Percentiles rank a stretch among this genome's conserved stretches.
phyloP scores from a whole-genome alignment of 2,113 vertebrate genomes.

The Eurypyga helias region DNA sequence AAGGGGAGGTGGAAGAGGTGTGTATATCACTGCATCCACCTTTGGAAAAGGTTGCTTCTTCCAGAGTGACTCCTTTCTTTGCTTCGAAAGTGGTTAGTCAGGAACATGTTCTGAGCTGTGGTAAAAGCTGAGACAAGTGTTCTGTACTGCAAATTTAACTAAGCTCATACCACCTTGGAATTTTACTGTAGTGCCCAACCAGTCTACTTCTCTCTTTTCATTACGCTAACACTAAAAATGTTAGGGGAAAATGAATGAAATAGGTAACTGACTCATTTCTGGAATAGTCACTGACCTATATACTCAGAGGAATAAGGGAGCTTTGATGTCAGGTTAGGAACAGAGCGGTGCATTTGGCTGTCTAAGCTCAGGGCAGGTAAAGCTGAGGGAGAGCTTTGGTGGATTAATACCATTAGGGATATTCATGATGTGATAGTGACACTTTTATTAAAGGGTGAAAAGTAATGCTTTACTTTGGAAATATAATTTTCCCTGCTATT shows the following conservation, averaged over 20 bases:
- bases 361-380: neutral
- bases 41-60: neutral
- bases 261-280: neutral
- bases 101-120: neutral
- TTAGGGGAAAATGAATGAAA: neutral
- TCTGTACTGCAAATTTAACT: neutral
- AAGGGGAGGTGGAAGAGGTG: neutral
- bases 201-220: neutral
- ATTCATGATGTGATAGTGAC: neutral
- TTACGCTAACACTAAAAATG: neutral
- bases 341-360: neutral
- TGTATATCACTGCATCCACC: neutral
- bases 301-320: neutral
- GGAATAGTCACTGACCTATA: neutral
- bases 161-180: neutral
- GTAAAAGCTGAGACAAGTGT: neutral
- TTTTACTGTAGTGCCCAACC: neutral
- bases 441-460: slow-evolving; percentile 20
- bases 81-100: neutral
- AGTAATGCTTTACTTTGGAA: slow-evolving; percentile 1
- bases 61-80: neutral
- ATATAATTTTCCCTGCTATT: slow-evolving; percentile 23
- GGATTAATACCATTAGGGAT: neutral
- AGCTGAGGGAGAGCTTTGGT: neutral
- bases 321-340: neutral